phyloP scores from a whole-genome alignment of 1,140 invertebrate genomes.

The Ostrea edulis region DNA sequence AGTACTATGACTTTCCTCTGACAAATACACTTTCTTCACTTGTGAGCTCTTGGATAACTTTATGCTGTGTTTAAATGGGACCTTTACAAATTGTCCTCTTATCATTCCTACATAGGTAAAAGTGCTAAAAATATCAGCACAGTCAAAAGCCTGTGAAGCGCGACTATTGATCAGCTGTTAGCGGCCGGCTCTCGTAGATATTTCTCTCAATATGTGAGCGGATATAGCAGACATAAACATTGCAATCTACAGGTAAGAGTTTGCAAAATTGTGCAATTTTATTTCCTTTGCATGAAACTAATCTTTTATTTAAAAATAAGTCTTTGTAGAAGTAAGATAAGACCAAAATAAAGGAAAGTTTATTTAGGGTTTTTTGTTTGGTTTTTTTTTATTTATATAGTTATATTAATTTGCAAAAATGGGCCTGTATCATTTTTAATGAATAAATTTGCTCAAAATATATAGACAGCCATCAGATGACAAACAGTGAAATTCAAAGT shows the following conservation, averaged over 20 bases:
- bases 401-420: too few relatives aligned
- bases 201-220: background rate
- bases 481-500: too few relatives aligned
- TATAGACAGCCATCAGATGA: too few relatives aligned
- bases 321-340: too few relatives aligned
- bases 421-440: too few relatives aligned
- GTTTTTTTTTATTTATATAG: too few relatives aligned
- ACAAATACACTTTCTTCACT: background rate
- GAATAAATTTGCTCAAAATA: too few relatives aligned
- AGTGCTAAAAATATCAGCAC: slow-evolving; percentile 21
- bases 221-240: slow-evolving; percentile 13
- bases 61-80: background rate
- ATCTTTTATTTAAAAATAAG: background rate
- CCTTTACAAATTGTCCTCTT: slow-evolving; percentile 15
- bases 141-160: slow-evolving; percentile 30
- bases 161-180: slow-evolving; percentile 27
- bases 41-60: background rate
- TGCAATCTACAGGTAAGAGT: background rate
- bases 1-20: background rate
- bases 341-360: too few relatives aligned
- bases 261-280: background rate
- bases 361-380: too few relatives aligned
- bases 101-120: slow-evolving; percentile 24
- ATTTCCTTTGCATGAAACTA: background rate
- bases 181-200: background rate